Base-by-base conservation (phyloP, 2,888 invertebrate species). In the Hartigia nigra region DNA sequence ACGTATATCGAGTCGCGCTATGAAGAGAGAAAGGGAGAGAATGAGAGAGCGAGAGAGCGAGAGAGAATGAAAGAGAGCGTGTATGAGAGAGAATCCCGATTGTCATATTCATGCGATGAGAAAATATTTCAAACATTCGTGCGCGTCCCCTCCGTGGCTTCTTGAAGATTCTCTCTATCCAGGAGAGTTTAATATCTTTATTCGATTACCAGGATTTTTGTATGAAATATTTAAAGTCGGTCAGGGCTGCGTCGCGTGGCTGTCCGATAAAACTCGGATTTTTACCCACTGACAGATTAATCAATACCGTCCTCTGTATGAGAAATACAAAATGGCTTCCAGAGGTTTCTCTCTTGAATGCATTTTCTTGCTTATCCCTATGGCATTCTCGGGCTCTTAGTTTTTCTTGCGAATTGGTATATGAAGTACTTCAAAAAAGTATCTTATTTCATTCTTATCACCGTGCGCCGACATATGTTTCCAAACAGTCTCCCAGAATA, bases 281-380 rank as follows among this genome's bases (percentile, higher is more conserved):
- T 86, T 84, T 87, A 85, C 83, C 86, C 86, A 85, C 86, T 90
- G 89, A 91, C 89, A 89, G 89, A 90, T 91, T 89, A 91, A 91
- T 91, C 91, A 91, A 91, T 91, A 91, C 90, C 88, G 87, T 87
- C 88, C 87, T 89, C 87, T 88, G 86, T 87, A 84, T 86, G 87
- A 87, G 85, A 89, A 88, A 90, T 90, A 91, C 91, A 91, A 91
- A 91, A 91, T 91, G 91, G 91, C 91, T 86, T 88, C 91, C 90
- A 85, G 82, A 84, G 83, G 55, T 55, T 55, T 55, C 55, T 55
- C 55, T 55, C 55, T 55, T 23, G 55, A 55, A 55, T 55, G 55
- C 55, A 55, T 23, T 55, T 55, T 55, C 55, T 55, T 23, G 55
- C 55, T 55, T 55, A 55, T 55, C 23, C 9, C 55, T 23, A 23